Conservation (phyloP, 2,113 vertebrate genomes). For the Myotis davidii region DNA sequence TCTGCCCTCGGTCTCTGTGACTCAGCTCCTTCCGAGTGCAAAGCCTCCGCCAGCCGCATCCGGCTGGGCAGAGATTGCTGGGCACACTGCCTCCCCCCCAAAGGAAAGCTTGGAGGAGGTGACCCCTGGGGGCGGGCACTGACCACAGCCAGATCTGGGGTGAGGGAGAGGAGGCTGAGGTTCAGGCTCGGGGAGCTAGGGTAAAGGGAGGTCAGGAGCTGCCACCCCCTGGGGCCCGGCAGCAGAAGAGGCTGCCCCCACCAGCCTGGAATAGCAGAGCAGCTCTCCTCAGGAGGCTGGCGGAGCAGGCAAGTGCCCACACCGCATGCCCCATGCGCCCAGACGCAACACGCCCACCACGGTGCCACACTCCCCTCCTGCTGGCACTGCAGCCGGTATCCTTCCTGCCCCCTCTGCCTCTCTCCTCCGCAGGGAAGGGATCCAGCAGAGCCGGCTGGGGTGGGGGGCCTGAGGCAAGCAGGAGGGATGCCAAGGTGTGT, state of each 20-base stretch:
- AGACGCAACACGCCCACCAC: slow-evolving; percentile 63
- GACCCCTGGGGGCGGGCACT: not conserved
- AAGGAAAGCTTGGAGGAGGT: not conserved
- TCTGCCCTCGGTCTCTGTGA: slow-evolving; percentile 54
- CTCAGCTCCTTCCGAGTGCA: slow-evolving; percentile 61
- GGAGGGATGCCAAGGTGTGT: accelerated
- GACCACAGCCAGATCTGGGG: not conserved
- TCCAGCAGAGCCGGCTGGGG: not conserved
- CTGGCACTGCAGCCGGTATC: not conserved
- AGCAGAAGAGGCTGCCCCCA: not conserved
- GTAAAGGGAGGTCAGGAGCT: not conserved
- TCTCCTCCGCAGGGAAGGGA: not conserved
- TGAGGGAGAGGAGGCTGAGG: not conserved
- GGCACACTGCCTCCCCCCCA: not conserved
- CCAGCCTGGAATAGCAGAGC: not conserved
- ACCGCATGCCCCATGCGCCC: slow-evolving; percentile 20
- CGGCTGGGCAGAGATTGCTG: not conserved
- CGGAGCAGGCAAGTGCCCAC: not conserved
- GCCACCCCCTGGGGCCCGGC: not conserved
- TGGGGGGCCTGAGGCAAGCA: not conserved
- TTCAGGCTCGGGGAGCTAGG: not conserved
- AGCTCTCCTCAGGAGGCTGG: slow-evolving; percentile 49
- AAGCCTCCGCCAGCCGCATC: slow-evolving; percentile 43
- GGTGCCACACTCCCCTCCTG: slow-evolving; percentile 6
- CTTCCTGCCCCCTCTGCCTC: not conserved